Percentiles rank a stretch among this genome's conserved stretches.
These are phyloP conservation scores for Margaritifera margaritifera DNA, from an alignment of 2,888 invertebrate genomes.

Conservation along the genomic window DNA sequence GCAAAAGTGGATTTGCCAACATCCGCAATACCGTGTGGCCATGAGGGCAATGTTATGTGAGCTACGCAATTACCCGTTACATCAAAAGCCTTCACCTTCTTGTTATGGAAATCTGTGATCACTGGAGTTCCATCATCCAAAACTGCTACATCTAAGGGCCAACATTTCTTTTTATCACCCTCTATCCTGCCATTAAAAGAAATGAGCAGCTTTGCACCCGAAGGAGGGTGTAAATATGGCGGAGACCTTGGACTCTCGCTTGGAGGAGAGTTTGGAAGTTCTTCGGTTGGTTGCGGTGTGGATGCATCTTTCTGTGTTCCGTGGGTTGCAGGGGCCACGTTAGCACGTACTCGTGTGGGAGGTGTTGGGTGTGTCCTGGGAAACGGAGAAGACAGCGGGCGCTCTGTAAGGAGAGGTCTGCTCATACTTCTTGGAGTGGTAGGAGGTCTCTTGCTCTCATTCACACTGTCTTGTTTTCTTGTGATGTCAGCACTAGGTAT, in stretches of 20 bases:
- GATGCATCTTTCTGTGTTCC: too few relatives aligned
- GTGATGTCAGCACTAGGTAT: too few relatives aligned
- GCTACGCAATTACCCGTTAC: slow-evolving; percentile 46
- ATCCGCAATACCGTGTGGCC: slow-evolving; percentile 51
- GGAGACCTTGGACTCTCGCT: too few relatives aligned
- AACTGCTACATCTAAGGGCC: slow-evolving; percentile 51
- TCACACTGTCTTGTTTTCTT: too few relatives aligned
- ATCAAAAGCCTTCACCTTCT: slow-evolving; percentile 53
- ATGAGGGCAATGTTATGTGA: slow-evolving; percentile 45
- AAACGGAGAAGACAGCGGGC: slow-evolving; percentile 1
- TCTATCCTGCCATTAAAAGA: slow-evolving; percentile 52
- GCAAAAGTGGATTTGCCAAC: slow-evolving; percentile 42
- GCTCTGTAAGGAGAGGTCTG: too few relatives aligned
- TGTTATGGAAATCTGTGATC: slow-evolving; percentile 53
- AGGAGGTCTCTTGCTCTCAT: too few relatives aligned
- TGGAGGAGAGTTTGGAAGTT: too few relatives aligned
- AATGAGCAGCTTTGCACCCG: slow-evolving; percentile 33
- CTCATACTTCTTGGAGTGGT: too few relatives aligned
- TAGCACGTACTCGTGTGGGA: too few relatives aligned
- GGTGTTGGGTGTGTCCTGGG: background rate
- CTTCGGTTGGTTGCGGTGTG: too few relatives aligned
- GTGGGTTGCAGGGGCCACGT: too few relatives aligned
- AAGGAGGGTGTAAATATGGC: too few relatives aligned
- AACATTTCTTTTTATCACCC: slow-evolving; percentile 49
- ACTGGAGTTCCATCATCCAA: slow-evolving; percentile 51